Conservation (phyloP, 1,140 invertebrate genomes). For the Uloborus diversus region DNA sequence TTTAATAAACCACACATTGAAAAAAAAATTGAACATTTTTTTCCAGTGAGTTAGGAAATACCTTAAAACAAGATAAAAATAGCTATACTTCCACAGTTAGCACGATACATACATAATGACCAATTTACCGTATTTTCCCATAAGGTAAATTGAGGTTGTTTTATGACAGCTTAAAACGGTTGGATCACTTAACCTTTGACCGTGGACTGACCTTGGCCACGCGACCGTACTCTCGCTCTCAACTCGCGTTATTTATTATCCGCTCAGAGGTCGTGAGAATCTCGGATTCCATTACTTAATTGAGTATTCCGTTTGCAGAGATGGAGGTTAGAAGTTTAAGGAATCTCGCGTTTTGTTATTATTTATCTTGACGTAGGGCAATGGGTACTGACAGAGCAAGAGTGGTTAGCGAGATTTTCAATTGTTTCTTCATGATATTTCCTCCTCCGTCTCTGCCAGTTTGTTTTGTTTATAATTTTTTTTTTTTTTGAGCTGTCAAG, state of each 20-base stretch:
- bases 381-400: not conserved
- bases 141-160: not conserved
- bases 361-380: conserved; percentile 6
- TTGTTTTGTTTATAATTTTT: too few species aligned
- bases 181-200: conserved; percentile 20
- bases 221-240: conserved; percentile 13
- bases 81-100: too few species aligned
- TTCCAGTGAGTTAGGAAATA: too few species aligned
- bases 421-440: too few species aligned
- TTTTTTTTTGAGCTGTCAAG: too few species aligned
- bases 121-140: not conserved
- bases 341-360: not conserved
- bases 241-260: conserved; percentile 12
- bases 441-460: too few species aligned
- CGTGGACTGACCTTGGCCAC: conserved; percentile 19
- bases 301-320: not conserved
- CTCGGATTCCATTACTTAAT: not conserved
- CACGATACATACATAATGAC: too few species aligned
- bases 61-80: too few species aligned
- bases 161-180: conserved; percentile 29
- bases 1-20: too few species aligned
- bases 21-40: too few species aligned
- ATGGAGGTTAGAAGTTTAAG: not conserved
- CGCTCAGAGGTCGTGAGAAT: conserved; percentile 20
- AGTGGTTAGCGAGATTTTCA: not conserved